These are phyloP conservation scores for Heteractis magnifica DNA, from an alignment of 92 coral and sea anemone genomes.

Conservation along the genomic window DNA sequence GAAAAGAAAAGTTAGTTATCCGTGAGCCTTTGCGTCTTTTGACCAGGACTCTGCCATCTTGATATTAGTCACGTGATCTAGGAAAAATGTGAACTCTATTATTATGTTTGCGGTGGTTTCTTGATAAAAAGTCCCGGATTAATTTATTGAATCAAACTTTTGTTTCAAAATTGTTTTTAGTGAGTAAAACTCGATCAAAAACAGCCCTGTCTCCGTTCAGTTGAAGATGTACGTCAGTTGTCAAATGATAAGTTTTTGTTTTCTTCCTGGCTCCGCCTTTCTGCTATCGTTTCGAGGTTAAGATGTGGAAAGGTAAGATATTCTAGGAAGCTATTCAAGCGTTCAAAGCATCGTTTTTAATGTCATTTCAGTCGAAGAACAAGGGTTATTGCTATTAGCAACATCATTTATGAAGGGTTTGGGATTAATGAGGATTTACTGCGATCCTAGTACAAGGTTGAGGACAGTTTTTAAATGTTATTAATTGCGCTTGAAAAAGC, in stretches of 20 bases:
- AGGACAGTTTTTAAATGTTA: neutral
- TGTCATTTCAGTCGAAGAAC: neutral
- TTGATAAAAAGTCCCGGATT: neutral
- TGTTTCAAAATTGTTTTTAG: neutral
- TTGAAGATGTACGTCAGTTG: too few relatives aligned
- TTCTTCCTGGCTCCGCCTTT: too few relatives aligned
- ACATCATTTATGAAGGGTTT: neutral
- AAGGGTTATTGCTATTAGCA: neutral
- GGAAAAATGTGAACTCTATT: too few relatives aligned
- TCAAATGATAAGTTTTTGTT: too few relatives aligned
- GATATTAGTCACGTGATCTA: neutral
- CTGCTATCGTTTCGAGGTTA: too few relatives aligned
- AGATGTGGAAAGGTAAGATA: too few relatives aligned
- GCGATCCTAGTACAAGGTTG: neutral
- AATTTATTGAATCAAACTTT: neutral
- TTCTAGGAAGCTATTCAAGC: too few relatives aligned
- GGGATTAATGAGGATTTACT: neutral
- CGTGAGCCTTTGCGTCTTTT: too few relatives aligned
- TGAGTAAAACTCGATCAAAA: too few relatives aligned
- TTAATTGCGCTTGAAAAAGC: neutral
- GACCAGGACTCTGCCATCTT: neutral
- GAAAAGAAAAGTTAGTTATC: too few relatives aligned
- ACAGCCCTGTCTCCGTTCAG: too few relatives aligned
- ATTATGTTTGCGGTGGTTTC: neutral
- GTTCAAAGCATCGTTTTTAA: neutral